Percentiles rank a stretch among this genome's conserved stretches.
phyloP scores from a whole-genome alignment of 1,140 invertebrate genomes.

The Apis dorsata region DNA sequence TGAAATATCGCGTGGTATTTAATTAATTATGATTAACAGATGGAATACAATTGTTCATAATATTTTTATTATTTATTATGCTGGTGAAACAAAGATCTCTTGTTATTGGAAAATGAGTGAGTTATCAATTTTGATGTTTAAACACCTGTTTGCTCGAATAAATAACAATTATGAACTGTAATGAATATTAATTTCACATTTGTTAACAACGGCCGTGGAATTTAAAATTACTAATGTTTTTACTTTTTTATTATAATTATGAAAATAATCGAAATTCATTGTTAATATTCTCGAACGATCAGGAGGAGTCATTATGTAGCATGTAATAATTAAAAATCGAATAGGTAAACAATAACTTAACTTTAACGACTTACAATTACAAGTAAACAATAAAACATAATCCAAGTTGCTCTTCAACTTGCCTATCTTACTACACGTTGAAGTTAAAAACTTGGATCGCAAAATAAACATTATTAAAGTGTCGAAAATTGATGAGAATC shows the following conservation, averaged over 20 bases:
- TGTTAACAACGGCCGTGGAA: too few relatives aligned
- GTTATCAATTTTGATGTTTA: not conserved
- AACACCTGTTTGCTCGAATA: not conserved
- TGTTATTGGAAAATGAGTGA: not conserved
- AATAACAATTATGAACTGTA: not conserved
- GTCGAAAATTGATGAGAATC: conserved; percentile 23
- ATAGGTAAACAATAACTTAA: too few relatives aligned
- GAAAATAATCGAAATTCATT: not conserved
- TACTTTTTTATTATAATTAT: not conserved
- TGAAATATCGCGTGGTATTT: too few relatives aligned
- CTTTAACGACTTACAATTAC: too few relatives aligned
- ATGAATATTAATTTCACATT: not conserved
- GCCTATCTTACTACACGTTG: too few relatives aligned
- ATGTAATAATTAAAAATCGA: not conserved
- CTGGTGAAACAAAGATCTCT: not conserved
- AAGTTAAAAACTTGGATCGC: not conserved
- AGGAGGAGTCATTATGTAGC: not conserved
- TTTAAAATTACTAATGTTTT: not conserved
- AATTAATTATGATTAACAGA: too few relatives aligned
- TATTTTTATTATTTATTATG: not conserved
- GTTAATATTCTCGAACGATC: conserved; percentile 7
- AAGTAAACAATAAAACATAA: too few relatives aligned
- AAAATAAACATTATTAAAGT: conserved; percentile 28
- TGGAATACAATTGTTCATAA: not conserved
- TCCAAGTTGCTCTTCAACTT: too few relatives aligned